Base-by-base conservation (phyloP, 2,797 vertebrate species). In the Astyanax mexicanus region DNA sequence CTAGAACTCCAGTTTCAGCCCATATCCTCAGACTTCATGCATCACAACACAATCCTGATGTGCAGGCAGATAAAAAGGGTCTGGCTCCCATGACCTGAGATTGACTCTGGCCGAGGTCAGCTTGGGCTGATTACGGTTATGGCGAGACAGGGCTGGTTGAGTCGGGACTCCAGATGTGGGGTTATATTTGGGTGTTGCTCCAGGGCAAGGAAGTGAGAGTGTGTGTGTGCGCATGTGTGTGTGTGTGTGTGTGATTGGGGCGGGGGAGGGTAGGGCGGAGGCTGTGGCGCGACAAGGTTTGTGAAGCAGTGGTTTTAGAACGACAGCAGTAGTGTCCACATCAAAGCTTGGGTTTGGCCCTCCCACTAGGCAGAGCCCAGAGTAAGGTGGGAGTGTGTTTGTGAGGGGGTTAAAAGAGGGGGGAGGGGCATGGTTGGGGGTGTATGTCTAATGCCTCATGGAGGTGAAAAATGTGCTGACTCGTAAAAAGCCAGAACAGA, bases 91-190 rank as follows among this genome's bases (percentile, higher is more conserved):
- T 74, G 79, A 79, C 82, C 67, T 55, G 51, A 9, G 44, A 75
- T 70, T 64, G 54, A 77, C 79, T 73, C 71, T 44, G 66, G 58
- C 54, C 38, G 23, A 52, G 73, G 73, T 69, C 69, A 76, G 66
- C 21, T 60, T 40, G 25, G 54, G 52, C 52, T 21, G 54, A 79
- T 81, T 79, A 49, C 19, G 47, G 27, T 52, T 76, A 62, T 51
- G 62, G 57, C 40, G 69, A 75, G 61, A 75, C 68, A 75, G 42
- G 72, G 62, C 72, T 44, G 37, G 15, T 58, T 54, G 25, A 71
- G 69, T 68, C 52, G 72, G 38, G 23, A n/a, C 71, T 80, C 80
- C 82, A 84, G 82, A 84, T 84, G 80, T 80, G 77, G 21, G 21
- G 62, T 44, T 77, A 57, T 47, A 74, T 77, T 73, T 77, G 66